Evolutionary conservation across 2,797 vertebrate species (phyloP).

Genomic region (Pagetopsis macropterus): DNA sequence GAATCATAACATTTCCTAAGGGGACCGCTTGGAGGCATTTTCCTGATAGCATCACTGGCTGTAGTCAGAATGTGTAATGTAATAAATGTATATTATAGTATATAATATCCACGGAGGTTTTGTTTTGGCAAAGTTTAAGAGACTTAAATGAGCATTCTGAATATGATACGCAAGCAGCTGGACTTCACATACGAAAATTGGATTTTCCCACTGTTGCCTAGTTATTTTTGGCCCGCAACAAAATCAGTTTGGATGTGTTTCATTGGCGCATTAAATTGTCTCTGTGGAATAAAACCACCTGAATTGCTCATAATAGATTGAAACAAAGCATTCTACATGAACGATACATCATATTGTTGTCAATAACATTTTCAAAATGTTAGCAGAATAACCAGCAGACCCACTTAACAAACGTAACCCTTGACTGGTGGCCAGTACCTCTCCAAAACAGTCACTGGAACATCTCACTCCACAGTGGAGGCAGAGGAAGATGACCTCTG

Average conservation of each 20-base stretch:
- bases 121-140: neutral
- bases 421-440: neutral
- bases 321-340: constrained; percentile 7
- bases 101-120: neutral
- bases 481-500: constrained; percentile 42
- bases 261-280: constrained; percentile 1
- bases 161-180: constrained; percentile 14
- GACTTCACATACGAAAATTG: constrained; percentile 8
- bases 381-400: neutral
- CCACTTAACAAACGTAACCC: neutral
- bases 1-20: constrained; percentile 17
- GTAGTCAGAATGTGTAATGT: constrained; percentile 9
- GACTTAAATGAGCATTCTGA: constrained; percentile 3
- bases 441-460: constrained; percentile 44
- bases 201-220: constrained; percentile 32
- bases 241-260: constrained; percentile 34
- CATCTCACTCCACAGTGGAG: constrained; percentile 53
- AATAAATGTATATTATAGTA: constrained; percentile 13
- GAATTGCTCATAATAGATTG: constrained; percentile 10
- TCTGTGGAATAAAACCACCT: constrained; percentile 31
- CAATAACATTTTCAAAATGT: neutral
- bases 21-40: constrained; percentile 20
- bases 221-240: constrained; percentile 39
- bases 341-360: neutral
- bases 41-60: constrained; percentile 2